Conservation (phyloP, 2,113 vertebrate genomes). For the Silurus asotus region DNA sequence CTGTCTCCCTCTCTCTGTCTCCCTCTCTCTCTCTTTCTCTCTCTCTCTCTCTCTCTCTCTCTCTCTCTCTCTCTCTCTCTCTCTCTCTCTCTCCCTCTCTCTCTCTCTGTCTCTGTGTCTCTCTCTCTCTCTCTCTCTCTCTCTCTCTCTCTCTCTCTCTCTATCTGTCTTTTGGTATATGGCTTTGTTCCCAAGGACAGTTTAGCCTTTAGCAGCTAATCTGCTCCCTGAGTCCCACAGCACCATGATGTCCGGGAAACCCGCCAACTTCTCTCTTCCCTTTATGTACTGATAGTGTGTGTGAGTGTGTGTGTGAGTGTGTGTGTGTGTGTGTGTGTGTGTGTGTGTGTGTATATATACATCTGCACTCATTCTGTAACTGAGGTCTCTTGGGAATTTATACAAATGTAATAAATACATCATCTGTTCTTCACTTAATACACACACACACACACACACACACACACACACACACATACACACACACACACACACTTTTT, state of each 20-base stretch:
- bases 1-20: too few relatives aligned
- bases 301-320: slow-evolving; percentile 1
- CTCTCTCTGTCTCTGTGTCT: not conserved
- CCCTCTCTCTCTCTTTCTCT: not conserved
- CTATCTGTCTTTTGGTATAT: not conserved
- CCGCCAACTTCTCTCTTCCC: not conserved
- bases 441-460: not conserved
- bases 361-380: not conserved
- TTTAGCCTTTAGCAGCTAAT: slow-evolving; percentile 40
- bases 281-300: slow-evolving; percentile 24
- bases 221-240: slow-evolving; percentile 7
- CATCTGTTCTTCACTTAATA: not conserved
- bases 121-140: not conserved
- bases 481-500: not conserved
- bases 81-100: not conserved
- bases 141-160: not conserved
- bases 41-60: too few relatives aligned
- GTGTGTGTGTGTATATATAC: too few relatives aligned
- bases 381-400: not conserved
- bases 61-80: not conserved
- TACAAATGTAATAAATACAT: slow-evolving; percentile 21
- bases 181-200: slow-evolving; percentile 41
- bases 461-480: not conserved
- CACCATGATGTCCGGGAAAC: slow-evolving; percentile 19
- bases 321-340: slow-evolving; percentile 16